Base-by-base conservation (phyloP, 1,140 invertebrate genomes). In the Arctopsyche grandis region DNA sequence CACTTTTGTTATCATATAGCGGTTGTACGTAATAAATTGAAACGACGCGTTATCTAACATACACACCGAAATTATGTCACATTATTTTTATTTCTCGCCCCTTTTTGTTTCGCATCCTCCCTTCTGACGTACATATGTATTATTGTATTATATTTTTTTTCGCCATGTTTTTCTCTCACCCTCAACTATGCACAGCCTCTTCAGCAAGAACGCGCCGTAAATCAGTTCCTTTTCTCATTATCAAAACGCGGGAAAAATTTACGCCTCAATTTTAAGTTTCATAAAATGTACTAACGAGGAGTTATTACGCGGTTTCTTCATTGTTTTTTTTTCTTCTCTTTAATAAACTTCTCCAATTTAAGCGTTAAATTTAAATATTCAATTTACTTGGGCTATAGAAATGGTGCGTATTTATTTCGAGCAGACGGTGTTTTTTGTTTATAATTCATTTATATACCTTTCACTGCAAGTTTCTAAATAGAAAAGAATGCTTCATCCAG, bases 1-100 rank as follows among this genome's bases (percentile, higher is more conserved):
- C 74, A 74, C 56, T 76, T 76, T 76, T 76, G 74, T 76, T 76
- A 76, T 76, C 74, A 56, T 63, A 76, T 76, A 76, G 21, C 56
- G 69, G 71, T 74, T 74, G 71, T 74, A 48, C 29, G 74, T 46
- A 66, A 76, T 76, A 76, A 76, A 76, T 76, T 76, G 74, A 76
- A 76, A 76, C 74, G 56, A 1, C 29, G 43, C 63, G 71, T 74
- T 74, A 74, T 74, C 71, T 74, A 56, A 22, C 71, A 56, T 74
- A 56, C 48, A 56, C 48, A 24, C 71, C 71, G 71, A 74, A 66
- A 74, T 74, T 56, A 74, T 74, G 71, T 74, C 71, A 22, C 71
- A 74, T 74, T 74, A 74, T 74, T 74, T 74, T 56, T 74, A 74
- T 74, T 74, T 74, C 69, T 29, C 16, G 16, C 48, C 48, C 48